These are phyloP conservation scores for Villa cingulata DNA, from an alignment of 2,888 invertebrate species.

Conservation along the genomic window DNA sequence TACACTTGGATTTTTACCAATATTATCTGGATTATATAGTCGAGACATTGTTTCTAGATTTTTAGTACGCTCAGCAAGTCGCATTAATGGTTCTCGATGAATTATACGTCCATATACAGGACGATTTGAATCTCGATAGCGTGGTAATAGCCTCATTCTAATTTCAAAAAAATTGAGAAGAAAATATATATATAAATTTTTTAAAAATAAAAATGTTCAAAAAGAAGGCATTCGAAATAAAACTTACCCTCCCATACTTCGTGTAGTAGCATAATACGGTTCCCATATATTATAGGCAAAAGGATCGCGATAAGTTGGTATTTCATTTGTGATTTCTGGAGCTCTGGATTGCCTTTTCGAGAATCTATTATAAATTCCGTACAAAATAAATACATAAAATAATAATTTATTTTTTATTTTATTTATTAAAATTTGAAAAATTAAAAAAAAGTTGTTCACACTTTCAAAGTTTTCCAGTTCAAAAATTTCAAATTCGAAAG, in stretches of 20 bases:
- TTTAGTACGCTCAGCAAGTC: constrained; percentile 33
- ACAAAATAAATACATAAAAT: too few relatives aligned
- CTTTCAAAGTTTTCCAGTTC: too few relatives aligned
- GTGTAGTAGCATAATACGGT: constrained; percentile 42
- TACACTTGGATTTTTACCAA: neutral
- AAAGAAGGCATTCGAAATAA: neutral
- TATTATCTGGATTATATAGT: constrained; percentile 37
- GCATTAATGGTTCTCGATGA: constrained; percentile 52
- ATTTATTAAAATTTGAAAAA: too few relatives aligned
- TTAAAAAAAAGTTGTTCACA: too few relatives aligned
- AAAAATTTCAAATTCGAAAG: too few relatives aligned
- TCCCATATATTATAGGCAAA: constrained; percentile 74
- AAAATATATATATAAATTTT: neutral
- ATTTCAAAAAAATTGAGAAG: neutral
- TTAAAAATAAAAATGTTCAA: neutral
- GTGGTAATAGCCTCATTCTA: constrained; percentile 33
- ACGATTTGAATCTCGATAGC: constrained; percentile 33
- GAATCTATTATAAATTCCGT: constrained; percentile 44
- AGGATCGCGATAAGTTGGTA: constrained; percentile 69
- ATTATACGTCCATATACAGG: constrained; percentile 61
- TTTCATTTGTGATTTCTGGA: constrained; percentile 75
- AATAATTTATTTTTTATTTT: too few relatives aligned
- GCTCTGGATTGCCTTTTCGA: constrained; percentile 78
- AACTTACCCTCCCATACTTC: constrained; percentile 45
- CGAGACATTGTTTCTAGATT: constrained; percentile 41